Percentiles rank a stretch among this genome's conserved stretches.
Conservation (phyloP, 37 sponge, comb jelly and placozoan species). For the Dysidea cf. avara region DNA sequence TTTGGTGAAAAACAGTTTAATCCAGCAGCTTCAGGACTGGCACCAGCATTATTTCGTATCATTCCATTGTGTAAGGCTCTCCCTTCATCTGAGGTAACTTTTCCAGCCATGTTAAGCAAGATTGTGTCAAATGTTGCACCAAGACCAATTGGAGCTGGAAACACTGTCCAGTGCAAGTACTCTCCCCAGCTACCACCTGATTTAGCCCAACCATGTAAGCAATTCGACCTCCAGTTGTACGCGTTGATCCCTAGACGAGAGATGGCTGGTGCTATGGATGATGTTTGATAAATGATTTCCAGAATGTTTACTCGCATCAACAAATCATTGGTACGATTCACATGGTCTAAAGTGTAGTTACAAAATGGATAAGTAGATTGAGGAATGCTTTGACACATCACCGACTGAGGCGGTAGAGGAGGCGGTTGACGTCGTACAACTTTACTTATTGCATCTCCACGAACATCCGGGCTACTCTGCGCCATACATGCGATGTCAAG, state of each 20-base stretch:
- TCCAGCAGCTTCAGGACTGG: constrained; percentile 76
- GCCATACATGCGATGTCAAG: no score
- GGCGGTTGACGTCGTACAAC: no score
- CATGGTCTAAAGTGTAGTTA: constrained; percentile 15
- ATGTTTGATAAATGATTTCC: constrained; percentile 66
- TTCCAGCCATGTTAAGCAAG: constrained; percentile 38
- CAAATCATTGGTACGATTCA: constrained; percentile 62
- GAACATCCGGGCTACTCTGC: no score
- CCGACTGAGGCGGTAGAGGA: no score
- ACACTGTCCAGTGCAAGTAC: constrained; percentile 69
- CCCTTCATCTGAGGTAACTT: constrained; percentile 62
- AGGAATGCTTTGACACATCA: constrained; percentile 62
- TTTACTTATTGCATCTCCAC: no score
- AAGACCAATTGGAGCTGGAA: constrained; percentile 74
- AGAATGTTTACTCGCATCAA: constrained; percentile 39
- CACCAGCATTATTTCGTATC: constrained; percentile 43
- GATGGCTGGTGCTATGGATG: constrained; percentile 75
- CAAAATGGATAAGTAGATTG: constrained; percentile 65
- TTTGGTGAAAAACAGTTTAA: constrained; percentile 83
- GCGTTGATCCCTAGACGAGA: no score
- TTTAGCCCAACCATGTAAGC: constrained; percentile 74
- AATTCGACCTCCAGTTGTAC: constrained; percentile 88
- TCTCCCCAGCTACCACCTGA: constrained; percentile 53
- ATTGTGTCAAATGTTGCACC: constrained; percentile 64
- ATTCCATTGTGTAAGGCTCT: constrained; percentile 74